Evolutionary conservation across 2,888 invertebrate species (phyloP).

Genomic region (Hofmannophila pseudospretella): DNA sequence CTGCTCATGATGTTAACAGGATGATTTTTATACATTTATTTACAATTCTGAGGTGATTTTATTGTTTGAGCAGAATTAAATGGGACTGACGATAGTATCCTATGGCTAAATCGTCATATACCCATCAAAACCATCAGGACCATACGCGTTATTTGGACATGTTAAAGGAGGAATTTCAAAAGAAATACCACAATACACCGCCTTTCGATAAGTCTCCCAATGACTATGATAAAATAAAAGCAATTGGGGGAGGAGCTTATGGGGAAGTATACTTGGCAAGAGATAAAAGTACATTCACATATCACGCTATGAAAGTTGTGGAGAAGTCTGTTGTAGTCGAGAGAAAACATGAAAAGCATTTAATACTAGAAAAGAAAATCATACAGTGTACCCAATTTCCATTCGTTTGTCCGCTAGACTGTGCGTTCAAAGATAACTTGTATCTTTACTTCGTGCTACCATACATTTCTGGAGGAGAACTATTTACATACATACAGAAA

Average conservation of each 20-base stretch:
- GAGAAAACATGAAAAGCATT: constrained; percentile 91
- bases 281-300: constrained; percentile 80
- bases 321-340: constrained; percentile 91
- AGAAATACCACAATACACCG: constrained; percentile 29
- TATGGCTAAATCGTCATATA: constrained; percentile 47
- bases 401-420: constrained; percentile 88
- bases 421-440: constrained; percentile 89
- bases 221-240: constrained; percentile 85
- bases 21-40: constrained; percentile 28
- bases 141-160: constrained; percentile 52
- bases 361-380: constrained; percentile 91
- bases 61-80: constrained; percentile 27
- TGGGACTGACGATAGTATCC: constrained; percentile 29
- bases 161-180: constrained; percentile 51
- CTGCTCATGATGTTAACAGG: too few relatives aligned
- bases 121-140: constrained; percentile 47
- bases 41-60: constrained; percentile 28
- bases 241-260: constrained; percentile 92
- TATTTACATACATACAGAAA: constrained; percentile 86
- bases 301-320: constrained; percentile 93
- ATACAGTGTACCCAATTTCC: constrained; percentile 90
- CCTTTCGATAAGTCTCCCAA: constrained; percentile 33
- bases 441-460: constrained; percentile 91
- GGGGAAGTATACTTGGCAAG: constrained; percentile 88
- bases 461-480: constrained; percentile 89